These are phyloP conservation scores for Oscheius sp. DNA, from an alignment of 2,888 invertebrate species.

Conservation along the genomic window DNA sequence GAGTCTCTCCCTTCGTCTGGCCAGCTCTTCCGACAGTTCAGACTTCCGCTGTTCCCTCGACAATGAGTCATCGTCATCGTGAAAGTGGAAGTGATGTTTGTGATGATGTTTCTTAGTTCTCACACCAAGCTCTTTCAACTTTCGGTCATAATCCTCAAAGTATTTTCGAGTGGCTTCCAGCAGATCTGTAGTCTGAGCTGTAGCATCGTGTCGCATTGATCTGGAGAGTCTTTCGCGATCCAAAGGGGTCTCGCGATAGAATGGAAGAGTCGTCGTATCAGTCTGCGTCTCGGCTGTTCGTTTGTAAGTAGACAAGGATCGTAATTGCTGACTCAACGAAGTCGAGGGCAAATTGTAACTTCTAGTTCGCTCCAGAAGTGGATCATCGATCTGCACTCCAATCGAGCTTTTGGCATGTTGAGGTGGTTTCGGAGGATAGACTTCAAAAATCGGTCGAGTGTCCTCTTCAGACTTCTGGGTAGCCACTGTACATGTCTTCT, in stretches of 20 bases:
- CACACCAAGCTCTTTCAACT: slow-evolving; percentile 59
- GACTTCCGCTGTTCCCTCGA: slow-evolving; percentile 78
- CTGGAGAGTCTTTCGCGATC: slow-evolving; percentile 15
- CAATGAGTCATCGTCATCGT: slow-evolving; percentile 76
- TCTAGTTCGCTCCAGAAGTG: slow-evolving; percentile 29
- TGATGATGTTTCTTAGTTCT: slow-evolving; percentile 35
- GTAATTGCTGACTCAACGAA: slow-evolving; percentile 52
- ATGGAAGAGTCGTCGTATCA: slow-evolving; percentile 42
- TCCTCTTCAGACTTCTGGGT: slow-evolving; percentile 40
- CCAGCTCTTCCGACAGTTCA: slow-evolving; percentile 79
- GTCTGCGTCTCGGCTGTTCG: slow-evolving; percentile 59
- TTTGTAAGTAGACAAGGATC: slow-evolving; percentile 42
- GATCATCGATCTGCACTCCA: slow-evolving; percentile 30
- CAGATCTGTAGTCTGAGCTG: slow-evolving; percentile 56
- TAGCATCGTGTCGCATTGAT: slow-evolving; percentile 30
- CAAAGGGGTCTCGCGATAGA: slow-evolving; percentile 29
- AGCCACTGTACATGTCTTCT: slow-evolving; percentile 45
- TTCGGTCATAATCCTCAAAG: slow-evolving; percentile 69
- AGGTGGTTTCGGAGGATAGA: slow-evolving; percentile 30
- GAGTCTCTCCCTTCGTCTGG: slow-evolving; percentile 78
- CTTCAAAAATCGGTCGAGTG: neutral
- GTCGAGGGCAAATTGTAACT: slow-evolving; percentile 40
- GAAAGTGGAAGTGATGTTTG: slow-evolving; percentile 55
- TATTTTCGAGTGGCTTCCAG: slow-evolving; percentile 65
- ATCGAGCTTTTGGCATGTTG: slow-evolving; percentile 29